Evolutionary conservation across 2,888 invertebrate species (phyloP).

Genomic region (Holacanthella duospinosa): DNA sequence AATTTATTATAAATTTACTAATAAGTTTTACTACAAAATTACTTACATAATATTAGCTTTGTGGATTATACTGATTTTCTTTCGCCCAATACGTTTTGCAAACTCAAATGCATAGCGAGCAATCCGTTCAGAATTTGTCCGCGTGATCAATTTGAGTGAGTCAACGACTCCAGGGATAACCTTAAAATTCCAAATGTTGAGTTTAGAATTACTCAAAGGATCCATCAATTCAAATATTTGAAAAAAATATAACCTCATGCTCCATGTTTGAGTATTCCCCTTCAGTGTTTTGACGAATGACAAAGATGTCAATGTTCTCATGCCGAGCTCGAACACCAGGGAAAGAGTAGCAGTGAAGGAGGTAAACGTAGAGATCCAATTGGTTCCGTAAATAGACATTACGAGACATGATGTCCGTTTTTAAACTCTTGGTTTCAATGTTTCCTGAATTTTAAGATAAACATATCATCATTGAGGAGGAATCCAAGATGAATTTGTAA

Average conservation of each 20-base stretch:
- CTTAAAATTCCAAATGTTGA: conserved; percentile 41
- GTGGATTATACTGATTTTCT: conserved; percentile 93
- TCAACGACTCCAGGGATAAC: conserved; percentile 84
- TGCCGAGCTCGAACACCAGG: conserved; percentile 71
- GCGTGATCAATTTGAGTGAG: conserved; percentile 87
- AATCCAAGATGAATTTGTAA: background rate
- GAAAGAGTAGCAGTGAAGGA: conserved; percentile 82
- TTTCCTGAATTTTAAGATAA: conserved; percentile 52
- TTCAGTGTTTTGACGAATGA: conserved; percentile 91
- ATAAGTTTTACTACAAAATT: background rate
- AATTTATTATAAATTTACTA: background rate
- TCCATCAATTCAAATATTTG: background rate
- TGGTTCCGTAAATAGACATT: conserved; percentile 89
- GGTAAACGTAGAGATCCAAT: conserved; percentile 85
- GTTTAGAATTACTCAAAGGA: background rate
- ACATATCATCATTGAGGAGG: background rate
- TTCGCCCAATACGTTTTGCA: conserved; percentile 70
- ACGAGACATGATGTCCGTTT: conserved; percentile 68
- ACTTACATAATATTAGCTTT: conserved; percentile 92
- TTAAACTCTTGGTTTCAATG: conserved; percentile 86
- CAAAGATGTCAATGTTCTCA: conserved; percentile 74
- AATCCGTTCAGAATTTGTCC: conserved; percentile 75
- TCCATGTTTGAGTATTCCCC: conserved; percentile 97
- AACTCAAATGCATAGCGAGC: conserved; percentile 91
- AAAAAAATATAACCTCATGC: conserved; percentile 57